These are phyloP conservation scores for Agonopterix heracliana DNA, from an alignment of 2,888 invertebrate species.

Conservation along the genomic window DNA sequence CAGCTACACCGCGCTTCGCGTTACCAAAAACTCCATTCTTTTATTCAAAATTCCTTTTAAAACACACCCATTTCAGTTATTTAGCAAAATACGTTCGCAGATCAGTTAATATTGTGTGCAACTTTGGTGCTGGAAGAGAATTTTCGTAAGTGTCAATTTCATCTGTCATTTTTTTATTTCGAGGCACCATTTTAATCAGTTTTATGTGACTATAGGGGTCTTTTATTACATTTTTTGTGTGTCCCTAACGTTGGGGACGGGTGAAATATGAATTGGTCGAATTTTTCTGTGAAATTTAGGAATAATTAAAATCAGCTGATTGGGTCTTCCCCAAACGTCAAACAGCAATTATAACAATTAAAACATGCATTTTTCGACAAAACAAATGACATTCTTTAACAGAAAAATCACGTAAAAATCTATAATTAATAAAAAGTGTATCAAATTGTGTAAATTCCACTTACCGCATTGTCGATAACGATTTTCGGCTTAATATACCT, in stretches of 20 bases:
- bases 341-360: constrained; percentile 8
- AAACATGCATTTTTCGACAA: not conserved
- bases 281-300: constrained; percentile 7
- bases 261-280: constrained; percentile 8
- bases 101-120: constrained; percentile 42
- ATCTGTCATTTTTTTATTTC: constrained; percentile 32
- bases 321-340: constrained; percentile 40
- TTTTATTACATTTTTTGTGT: constrained; percentile 22
- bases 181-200: constrained; percentile 45
- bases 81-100: constrained; percentile 19
- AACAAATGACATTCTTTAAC: not conserved
- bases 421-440: not conserved
- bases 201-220: constrained; percentile 30
- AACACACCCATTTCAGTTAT: constrained; percentile 22
- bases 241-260: constrained; percentile 13
- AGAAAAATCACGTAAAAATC: not conserved
- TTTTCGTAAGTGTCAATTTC: constrained; percentile 55
- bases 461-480: constrained; percentile 49
- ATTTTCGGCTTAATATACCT: constrained; percentile 39
- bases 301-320: constrained; percentile 53
- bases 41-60: constrained; percentile 34
- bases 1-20: constrained; percentile 61
- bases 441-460: constrained; percentile 17
- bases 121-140: constrained; percentile 50
- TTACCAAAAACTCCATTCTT: constrained; percentile 40